Evolutionary conservation across 2,888 invertebrate genomes (phyloP).

Genomic region (Baccha elongata): DNA sequence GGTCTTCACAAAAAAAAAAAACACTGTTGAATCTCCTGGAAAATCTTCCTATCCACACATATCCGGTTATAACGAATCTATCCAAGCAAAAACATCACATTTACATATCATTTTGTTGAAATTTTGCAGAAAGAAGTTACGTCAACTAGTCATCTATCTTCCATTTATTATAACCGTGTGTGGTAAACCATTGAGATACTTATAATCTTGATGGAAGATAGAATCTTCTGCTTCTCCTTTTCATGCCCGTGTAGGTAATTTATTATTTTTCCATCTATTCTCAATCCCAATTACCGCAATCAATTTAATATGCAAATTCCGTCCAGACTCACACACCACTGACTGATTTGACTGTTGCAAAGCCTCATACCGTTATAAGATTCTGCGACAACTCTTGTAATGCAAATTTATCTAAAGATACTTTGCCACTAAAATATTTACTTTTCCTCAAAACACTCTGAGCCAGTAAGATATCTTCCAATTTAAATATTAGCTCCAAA

Average conservation of each 20-base stretch:
- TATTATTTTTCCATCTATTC: not conserved
- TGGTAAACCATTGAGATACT: not conserved
- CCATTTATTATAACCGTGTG: not conserved
- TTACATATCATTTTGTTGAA: not conserved
- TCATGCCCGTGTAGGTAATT: not conserved
- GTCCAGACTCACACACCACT: conserved; percentile 9
- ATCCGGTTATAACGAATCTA: no score
- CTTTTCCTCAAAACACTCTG: not conserved
- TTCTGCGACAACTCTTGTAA: conserved; percentile 16
- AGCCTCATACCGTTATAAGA: conserved; percentile 52
- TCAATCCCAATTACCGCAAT: conserved; percentile 35
- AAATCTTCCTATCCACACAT: no score
- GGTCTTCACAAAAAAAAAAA: no score
- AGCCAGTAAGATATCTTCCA: conserved; percentile 4
- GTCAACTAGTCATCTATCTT: not conserved
- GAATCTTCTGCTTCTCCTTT: not conserved
- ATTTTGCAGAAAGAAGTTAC: not conserved
- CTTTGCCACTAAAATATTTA: conserved; percentile 60
- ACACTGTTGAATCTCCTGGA: no score
- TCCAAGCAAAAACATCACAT: no score
- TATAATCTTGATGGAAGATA: not conserved
- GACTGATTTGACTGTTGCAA: not conserved
- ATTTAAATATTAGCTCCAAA: conserved; percentile 8
- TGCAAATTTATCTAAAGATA: conserved; percentile 43
- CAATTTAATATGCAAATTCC: conserved; percentile 64